phyloP scores from a whole-genome alignment of 2,888 invertebrate species.

The Phragmatobia fuliginosa region DNA sequence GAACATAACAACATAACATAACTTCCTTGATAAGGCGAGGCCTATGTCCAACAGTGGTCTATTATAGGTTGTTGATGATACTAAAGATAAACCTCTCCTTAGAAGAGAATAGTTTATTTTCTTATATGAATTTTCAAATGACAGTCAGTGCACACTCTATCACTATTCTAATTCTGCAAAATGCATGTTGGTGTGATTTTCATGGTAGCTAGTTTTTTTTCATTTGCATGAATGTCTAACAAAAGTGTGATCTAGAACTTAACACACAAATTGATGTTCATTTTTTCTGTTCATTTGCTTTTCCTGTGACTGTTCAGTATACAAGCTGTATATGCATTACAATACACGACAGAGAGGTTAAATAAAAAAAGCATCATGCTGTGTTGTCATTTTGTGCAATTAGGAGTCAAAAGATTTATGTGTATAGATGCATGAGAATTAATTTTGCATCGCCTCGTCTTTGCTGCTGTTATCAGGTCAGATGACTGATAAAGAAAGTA shows the following conservation, averaged over 20 bases:
- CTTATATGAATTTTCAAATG: slow-evolving; percentile 1
- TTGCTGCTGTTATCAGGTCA: no score
- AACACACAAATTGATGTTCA: not conserved
- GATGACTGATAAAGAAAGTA: no score
- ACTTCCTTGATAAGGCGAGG: no score
- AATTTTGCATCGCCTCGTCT: no score
- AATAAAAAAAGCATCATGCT: not conserved
- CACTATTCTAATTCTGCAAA: not conserved
- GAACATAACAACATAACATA: no score
- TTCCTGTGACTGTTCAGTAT: not conserved
- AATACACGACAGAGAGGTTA: not conserved
- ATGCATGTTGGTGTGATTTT: slow-evolving; percentile 17
- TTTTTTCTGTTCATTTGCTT: not conserved
- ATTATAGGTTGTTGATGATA: no score
- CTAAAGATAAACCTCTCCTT: no score
- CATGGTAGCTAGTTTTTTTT: not conserved
- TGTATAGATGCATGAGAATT: not conserved
- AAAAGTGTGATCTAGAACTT: not conserved
- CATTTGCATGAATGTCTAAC: slow-evolving; percentile 24
- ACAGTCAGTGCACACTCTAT: slow-evolving; percentile 4
- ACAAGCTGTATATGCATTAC: not conserved
- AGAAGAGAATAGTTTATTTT: not conserved
- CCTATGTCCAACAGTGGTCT: no score
- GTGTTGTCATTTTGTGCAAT: not conserved
- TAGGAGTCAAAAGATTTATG: not conserved